Evolutionary conservation across 2,888 invertebrate species (phyloP), one percentile per base, ranked within the genome.

Genomic region (Apodemia mormo): DNA sequence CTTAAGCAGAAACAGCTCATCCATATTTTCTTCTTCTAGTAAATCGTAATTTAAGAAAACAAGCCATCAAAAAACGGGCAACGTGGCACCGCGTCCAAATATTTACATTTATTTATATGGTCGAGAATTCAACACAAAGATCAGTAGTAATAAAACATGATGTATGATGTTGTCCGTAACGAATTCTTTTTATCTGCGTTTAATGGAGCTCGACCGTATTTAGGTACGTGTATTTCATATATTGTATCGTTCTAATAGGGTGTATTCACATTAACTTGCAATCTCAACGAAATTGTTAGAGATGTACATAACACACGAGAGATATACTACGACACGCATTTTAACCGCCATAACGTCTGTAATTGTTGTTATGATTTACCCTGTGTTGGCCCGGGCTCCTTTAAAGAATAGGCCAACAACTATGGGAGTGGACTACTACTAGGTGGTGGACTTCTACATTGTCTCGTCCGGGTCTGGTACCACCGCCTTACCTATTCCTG

Each of bases 111-210:
- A 65, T 67, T 66, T 66, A 69, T 33, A 7, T 64, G 61, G 45
- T 7, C 30, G 30, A 33, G 58, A 58, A 70, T 67, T 69, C 65
- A 54, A 67, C 68, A 72, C 70, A 72, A 72, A 74, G 71, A 71
- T 72, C 67, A 69, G 68, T 68, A 69, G 68, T 67, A 70, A 74
- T 74, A 68, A 74, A 71, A 72, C 67, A 69, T 68, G 67, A 67
- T 67, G 64, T 67, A 70, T 69, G 66, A 61, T 61, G 14, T 61
- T 61, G 12, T 30, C 61, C 33, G 30, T 61, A 61, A 61, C 14
- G 61, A 14, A 30, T 61, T 61, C 61, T 61, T 86, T 87, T 86
- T 85, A 87, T 86, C 85, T 87, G 70, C 74, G 75, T 78, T 82
- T 88, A 84, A 88, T 86, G 83, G 82, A 79, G 79, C 76, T 80